phyloP scores from a whole-genome alignment of 2,797 vertebrate species.

The Helicolenus hilgendorfi region DNA sequence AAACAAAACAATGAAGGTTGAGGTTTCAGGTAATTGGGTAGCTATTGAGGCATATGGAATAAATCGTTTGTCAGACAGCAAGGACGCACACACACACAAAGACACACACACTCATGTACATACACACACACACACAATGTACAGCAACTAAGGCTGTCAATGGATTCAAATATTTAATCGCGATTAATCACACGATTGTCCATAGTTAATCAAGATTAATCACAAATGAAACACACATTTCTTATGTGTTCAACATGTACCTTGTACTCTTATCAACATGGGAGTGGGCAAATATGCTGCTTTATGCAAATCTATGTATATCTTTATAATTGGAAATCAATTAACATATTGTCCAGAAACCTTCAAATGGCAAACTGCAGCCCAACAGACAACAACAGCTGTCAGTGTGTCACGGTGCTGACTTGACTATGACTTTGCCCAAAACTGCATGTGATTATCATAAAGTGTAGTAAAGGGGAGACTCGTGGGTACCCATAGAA shows the following conservation, averaged over 20 bases:
- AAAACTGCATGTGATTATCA: no score
- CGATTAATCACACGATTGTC: not conserved
- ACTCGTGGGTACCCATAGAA: no score
- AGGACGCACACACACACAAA: not conserved
- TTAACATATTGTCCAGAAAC: no score
- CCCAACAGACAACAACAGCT: no score
- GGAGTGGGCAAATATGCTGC: not conserved
- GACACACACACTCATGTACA: not conserved
- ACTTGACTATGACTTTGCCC: no score
- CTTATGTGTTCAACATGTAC: not conserved
- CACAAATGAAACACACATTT: not conserved
- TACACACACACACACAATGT: not conserved
- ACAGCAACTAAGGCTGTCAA: not conserved
- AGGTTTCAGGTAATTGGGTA: constrained; percentile 65
- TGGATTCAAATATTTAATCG: not conserved
- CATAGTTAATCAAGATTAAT: not conserved
- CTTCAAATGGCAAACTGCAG: no score
- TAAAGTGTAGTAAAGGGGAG: no score
- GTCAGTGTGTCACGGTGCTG: no score
- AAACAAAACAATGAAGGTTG: constrained; percentile 5
- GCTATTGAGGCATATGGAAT: constrained; percentile 50
- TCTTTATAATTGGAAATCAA: no score
- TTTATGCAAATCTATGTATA: not conserved
- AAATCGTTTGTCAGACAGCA: constrained; percentile 35
- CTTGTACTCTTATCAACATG: not conserved